A percentile compares a stretch with the other conserved stretches of the same genome.
These are phyloP conservation scores for Spodoptera exigua DNA, from an alignment of 2,888 invertebrate genomes.

Conservation along the genomic window DNA sequence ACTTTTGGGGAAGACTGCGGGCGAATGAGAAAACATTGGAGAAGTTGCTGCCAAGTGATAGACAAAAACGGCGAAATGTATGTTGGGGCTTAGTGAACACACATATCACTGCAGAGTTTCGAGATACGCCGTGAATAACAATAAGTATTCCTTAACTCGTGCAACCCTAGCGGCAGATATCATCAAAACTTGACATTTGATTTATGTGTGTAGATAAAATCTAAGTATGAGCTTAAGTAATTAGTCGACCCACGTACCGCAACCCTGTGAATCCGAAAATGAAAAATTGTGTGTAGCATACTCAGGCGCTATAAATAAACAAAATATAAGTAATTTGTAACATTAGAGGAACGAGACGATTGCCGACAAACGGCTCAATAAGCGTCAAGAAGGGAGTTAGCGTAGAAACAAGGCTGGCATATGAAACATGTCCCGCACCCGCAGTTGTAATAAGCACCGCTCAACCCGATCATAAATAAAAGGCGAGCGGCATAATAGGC, in stretches of 20 bases:
- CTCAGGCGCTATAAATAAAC: constrained; percentile 39
- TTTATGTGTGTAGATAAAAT: constrained; percentile 68
- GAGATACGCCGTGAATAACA: constrained; percentile 79
- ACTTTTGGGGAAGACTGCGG: constrained; percentile 80
- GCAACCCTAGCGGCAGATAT: constrained; percentile 67
- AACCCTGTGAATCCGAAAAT: constrained; percentile 18
- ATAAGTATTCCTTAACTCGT: constrained; percentile 70
- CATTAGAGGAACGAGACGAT: constrained; percentile 56
- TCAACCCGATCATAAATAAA: constrained; percentile 86
- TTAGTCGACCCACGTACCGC: constrained; percentile 53
- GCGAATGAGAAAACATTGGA: constrained; percentile 85
- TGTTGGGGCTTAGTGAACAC: constrained; percentile 75
- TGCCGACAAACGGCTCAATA: constrained; percentile 76
- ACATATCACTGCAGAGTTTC: constrained; percentile 77
- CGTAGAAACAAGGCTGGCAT: constrained; percentile 74
- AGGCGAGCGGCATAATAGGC: constrained; percentile 78
- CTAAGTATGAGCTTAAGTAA: constrained; percentile 55
- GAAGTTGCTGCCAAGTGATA: constrained; percentile 82
- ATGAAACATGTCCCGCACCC: constrained; percentile 79
- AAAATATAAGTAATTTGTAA: constrained; percentile 51
- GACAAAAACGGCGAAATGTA: constrained; percentile 82
- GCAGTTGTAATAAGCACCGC: constrained; percentile 82
- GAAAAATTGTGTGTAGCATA: constrained; percentile 18
- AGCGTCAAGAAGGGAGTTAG: constrained; percentile 71
- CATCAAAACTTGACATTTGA: constrained; percentile 68